Conservation (phyloP, 2,797 vertebrate species). For the Tauraco hartlaubi region DNA sequence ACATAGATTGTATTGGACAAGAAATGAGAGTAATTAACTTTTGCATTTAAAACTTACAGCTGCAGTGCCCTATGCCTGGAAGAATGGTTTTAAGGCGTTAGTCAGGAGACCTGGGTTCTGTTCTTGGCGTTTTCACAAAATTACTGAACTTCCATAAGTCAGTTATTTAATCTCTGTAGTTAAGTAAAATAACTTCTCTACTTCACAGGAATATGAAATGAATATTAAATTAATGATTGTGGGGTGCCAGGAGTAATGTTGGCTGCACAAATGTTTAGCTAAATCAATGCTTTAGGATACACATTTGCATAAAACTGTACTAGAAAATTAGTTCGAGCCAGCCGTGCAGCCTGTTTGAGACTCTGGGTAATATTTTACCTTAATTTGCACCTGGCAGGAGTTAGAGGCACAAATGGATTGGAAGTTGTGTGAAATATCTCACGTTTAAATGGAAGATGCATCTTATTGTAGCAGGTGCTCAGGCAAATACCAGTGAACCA, state of each 20-base stretch:
- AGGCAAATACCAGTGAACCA: not conserved
- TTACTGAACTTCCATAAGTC: not conserved
- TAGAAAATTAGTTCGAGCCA: not conserved
- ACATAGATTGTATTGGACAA: not conserved
- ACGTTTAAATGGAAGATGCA: not conserved
- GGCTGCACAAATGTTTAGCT: not conserved
- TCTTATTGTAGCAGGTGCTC: not conserved
- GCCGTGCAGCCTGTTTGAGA: not conserved
- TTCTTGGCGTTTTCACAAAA: not conserved
- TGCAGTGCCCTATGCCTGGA: not conserved
- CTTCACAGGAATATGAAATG: not conserved
- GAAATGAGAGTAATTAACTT: not conserved
- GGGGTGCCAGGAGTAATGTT: not conserved
- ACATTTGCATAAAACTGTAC: slow-evolving; percentile 4
- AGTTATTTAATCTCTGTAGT: not conserved
- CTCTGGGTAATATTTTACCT: not conserved
- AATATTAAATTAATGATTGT: not conserved
- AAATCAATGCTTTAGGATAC: not conserved
- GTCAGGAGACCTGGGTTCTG: not conserved
- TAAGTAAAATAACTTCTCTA: slow-evolving; percentile 1
- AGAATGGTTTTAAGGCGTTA: not conserved
- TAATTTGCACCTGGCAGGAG: slow-evolving; percentile 11
- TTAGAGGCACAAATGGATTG: not conserved
- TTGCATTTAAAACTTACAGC: not conserved
- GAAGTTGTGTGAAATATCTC: not conserved